Evolutionary conservation across 2,888 invertebrate species (phyloP), one percentile per base, ranked within the genome.

Genomic region (Mythimna impura): DNA sequence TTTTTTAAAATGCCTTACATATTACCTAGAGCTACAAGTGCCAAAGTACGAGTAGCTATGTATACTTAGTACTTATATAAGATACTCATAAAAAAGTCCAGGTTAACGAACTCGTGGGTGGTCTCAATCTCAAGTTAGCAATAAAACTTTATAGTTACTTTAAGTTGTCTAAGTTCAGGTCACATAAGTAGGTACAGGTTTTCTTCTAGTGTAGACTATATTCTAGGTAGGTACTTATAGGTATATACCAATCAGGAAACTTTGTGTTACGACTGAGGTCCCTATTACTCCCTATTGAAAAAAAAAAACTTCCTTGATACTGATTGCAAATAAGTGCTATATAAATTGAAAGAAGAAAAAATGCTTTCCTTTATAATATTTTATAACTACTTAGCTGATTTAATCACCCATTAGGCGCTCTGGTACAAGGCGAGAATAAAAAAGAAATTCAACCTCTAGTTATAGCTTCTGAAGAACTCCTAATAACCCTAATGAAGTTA

Each of bases 121-220:
- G 70, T 61, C 75, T 54, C 54, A 73, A 63, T 57, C 75, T 54
- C 47, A 73, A 58, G 52, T 58, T 66, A 65, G 62, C 66, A 66
- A 73, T 66, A 78, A 79, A 81, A 74, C 72, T 76, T 75, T 75
- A 71, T 64, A 52, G 71, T 73, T 67, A 71, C 55, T 68, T n/a
- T 20, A 47, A 47, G 17, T 47, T 58, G 34, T 36, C 43, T 36
- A 66, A 60, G 58, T 77, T 76, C 62, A 71, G 40, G 47, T 61
- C 76, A 76, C 14, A 10, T 52, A 55, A 4, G 17, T 50, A 25
- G 30, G 17, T 55, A 73, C 67, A 43, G 65, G 61, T 68, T 66
- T 65, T 64, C 25, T 17, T 40, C 14, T 60, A 64, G 62, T 43
- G 25, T 55, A 22, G 34, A 40, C 25, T 64, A 55, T 40, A 14